Conservation (phyloP, 2,113 vertebrate species). For the Antechinus stuartii region DNA sequence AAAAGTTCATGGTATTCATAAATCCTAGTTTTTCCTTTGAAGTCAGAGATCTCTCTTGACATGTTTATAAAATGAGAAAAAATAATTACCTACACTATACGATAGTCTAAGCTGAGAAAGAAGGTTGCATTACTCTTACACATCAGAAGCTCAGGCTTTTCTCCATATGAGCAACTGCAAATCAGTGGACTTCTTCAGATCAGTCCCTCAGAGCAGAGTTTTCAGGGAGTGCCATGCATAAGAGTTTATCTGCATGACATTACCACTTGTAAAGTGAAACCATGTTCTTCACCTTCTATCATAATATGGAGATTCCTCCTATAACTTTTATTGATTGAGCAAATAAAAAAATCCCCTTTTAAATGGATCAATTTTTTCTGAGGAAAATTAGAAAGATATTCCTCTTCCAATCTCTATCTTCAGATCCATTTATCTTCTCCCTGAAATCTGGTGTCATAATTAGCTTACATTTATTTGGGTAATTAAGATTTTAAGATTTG, state of each 20-base stretch:
- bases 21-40: constrained; percentile 42
- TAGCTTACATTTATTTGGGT: neutral
- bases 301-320: neutral
- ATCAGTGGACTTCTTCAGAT: constrained; percentile 1
- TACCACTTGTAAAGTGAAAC: neutral
- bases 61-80: neutral
- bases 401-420: neutral
- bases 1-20: neutral
- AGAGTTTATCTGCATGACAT: neutral
- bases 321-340: neutral
- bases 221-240: neutral
- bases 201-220: constrained; percentile 5
- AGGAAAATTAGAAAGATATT: constrained; percentile 26
- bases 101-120: neutral
- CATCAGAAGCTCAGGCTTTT: constrained; percentile 4
- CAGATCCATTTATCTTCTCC: constrained; percentile 18
- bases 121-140: neutral
- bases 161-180: constrained; percentile 26
- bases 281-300: neutral
- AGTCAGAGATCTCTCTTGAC: neutral
- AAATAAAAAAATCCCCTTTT: constrained; percentile 6
- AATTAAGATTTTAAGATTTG: neutral
- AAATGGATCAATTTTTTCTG: neutral
- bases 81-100: constrained; percentile 3
- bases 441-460: constrained; percentile 9